Evolutionary conservation across 2,888 invertebrate genomes (phyloP).

Genomic region (Leucophenga maculata): DNA sequence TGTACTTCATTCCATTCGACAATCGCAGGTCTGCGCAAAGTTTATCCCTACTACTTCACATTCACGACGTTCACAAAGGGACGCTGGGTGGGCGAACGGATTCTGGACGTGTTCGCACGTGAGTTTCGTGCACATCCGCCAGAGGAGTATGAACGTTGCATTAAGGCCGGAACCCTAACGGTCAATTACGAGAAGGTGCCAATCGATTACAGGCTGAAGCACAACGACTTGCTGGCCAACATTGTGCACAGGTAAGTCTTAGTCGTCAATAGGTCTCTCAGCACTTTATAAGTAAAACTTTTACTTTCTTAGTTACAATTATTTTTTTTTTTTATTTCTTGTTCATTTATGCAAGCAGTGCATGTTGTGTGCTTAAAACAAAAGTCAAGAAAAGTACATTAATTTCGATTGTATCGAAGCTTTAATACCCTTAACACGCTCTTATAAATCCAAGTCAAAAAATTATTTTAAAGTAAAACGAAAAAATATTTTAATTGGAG

Average conservation of each 20-base stretch:
- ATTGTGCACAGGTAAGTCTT: conserved; percentile 90
- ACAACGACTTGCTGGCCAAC: conserved; percentile 94
- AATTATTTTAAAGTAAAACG: too few relatives aligned
- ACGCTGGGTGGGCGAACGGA: conserved; percentile 94
- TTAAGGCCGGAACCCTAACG: conserved; percentile 90
- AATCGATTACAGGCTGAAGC: conserved; percentile 91
- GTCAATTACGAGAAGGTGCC: conserved; percentile 95
- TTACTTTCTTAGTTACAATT: too few relatives aligned
- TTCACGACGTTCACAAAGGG: conserved; percentile 97
- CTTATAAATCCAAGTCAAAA: too few relatives aligned
- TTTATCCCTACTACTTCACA: conserved; percentile 97
- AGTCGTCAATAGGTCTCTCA: conserved; percentile 35
- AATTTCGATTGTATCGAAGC: too few relatives aligned
- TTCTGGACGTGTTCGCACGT: conserved; percentile 91
- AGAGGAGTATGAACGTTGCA: conserved; percentile 92
- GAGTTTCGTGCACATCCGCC: conserved; percentile 96
- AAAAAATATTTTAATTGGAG: too few relatives aligned
- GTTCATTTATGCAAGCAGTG: background rate
- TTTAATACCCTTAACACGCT: too few relatives aligned
- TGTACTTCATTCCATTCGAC: conserved; percentile 4
- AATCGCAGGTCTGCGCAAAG: conserved; percentile 85
- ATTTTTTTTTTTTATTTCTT: too few relatives aligned
- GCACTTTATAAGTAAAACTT: too few relatives aligned
- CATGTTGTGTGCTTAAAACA: background rate
- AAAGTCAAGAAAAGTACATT: too few relatives aligned